Conservation (phyloP, 2,888 invertebrate species). For the Allacma fusca region DNA sequence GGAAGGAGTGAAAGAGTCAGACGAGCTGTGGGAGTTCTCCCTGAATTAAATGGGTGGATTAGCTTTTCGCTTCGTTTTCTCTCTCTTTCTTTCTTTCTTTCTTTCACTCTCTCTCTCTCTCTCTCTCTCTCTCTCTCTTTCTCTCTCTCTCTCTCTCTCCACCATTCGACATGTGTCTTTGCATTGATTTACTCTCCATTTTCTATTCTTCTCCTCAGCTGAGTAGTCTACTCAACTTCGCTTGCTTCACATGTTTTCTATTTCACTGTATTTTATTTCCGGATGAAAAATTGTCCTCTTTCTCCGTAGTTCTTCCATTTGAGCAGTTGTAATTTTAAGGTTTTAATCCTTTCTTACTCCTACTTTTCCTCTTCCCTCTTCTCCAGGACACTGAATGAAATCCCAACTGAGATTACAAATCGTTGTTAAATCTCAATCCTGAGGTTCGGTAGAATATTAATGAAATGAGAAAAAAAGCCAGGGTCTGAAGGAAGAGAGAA, state of each 20-base stretch:
- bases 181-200: constrained; percentile 5
- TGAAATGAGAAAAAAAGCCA: neutral
- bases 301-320: no score
- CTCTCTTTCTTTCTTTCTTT: neutral
- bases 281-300: no score
- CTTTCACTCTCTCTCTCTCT: neutral
- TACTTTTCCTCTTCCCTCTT: no score
- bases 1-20: neutral
- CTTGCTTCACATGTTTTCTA: neutral
- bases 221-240: neutral
- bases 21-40: neutral
- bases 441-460: neutral
- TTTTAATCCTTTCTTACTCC: no score
- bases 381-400: neutral
- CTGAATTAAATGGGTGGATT: constrained; percentile 13
- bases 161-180: neutral
- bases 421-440: constrained; percentile 2
- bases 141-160: neutral
- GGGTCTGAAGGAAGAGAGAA: neutral
- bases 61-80: neutral
- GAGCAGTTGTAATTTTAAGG: no score
- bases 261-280: no score
- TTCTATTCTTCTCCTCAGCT: neutral
- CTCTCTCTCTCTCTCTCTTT: neutral
- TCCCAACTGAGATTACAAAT: neutral